A percentile compares a stretch with the other conserved stretches of the same genome.
phyloP scores from a whole-genome alignment of 2,888 invertebrate genomes.

The Chalcis sispes region DNA sequence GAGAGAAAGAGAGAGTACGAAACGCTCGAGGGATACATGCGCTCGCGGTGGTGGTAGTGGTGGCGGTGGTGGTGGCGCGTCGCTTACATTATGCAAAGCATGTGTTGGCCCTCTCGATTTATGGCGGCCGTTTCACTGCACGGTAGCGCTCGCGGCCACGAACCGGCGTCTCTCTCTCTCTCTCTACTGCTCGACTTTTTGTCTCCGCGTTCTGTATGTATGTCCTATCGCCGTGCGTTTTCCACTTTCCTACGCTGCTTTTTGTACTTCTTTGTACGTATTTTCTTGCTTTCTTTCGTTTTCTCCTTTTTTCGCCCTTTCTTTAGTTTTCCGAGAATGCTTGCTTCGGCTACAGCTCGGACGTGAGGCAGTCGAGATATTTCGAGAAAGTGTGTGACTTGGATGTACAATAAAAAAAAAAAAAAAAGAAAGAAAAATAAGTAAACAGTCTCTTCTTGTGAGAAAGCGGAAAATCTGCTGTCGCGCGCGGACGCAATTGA shows the following conservation, averaged over 20 bases:
- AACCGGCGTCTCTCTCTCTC: not conserved
- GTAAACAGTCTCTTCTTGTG: constrained; percentile 10
- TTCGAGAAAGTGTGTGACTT: not conserved
- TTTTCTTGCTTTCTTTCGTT: too few species aligned
- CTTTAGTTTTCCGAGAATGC: not conserved
- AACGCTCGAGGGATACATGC: constrained; percentile 28
- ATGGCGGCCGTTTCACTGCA: constrained; percentile 71
- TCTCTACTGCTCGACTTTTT: constrained; percentile 60
- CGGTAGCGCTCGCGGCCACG: constrained; percentile 62
- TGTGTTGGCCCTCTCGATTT: constrained; percentile 72
- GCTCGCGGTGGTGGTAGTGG: constrained; percentile 45
- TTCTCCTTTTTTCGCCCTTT: constrained; percentile 28
- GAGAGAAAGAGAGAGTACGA: constrained; percentile 55
- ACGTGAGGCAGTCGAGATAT: constrained; percentile 21
- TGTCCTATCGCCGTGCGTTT: constrained; percentile 22
- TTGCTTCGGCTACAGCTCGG: not conserved
- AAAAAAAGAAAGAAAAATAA: too few species aligned
- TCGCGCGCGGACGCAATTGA: not conserved
- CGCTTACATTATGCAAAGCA: constrained; percentile 75
- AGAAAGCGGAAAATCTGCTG: not conserved
- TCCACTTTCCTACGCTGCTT: too few species aligned
- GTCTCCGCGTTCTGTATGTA: not conserved
- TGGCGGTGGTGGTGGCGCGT: constrained; percentile 61
- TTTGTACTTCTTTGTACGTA: too few species aligned
- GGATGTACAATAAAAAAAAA: not conserved